Percentiles rank a stretch among this genome's conserved stretches.
These are phyloP conservation scores for Gadus chalcogrammus DNA, from an alignment of 2,113 vertebrate genomes.

Conservation along the genomic window DNA sequence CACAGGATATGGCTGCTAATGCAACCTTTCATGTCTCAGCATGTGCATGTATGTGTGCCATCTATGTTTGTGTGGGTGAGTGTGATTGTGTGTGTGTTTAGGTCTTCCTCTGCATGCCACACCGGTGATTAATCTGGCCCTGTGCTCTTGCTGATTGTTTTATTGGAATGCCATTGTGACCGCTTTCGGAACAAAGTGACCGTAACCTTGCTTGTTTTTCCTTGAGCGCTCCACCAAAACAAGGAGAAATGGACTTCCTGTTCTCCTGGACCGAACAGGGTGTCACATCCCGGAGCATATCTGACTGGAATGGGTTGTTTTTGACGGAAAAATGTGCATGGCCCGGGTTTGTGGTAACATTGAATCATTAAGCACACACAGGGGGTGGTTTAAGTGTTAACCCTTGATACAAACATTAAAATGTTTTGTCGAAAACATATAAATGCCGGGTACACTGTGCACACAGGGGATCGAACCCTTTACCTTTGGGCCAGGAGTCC, in stretches of 20 bases:
- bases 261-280: slow-evolving; percentile 36
- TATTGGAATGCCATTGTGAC: slow-evolving; percentile 57
- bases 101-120: slow-evolving; percentile 58
- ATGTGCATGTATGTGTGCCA: slow-evolving; percentile 31
- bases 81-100: slow-evolving; percentile 22
- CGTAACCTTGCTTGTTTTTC: slow-evolving; percentile 41
- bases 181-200: slow-evolving; percentile 48
- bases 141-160: slow-evolving; percentile 50
- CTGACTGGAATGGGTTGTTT: too few relatives aligned
- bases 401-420: too few relatives aligned
- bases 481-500: too few relatives aligned
- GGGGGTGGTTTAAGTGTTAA: too few relatives aligned
- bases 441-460: too few relatives aligned
- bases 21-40: slow-evolving; percentile 59
- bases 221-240: slow-evolving; percentile 34
- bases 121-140: slow-evolving; percentile 67
- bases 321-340: too few relatives aligned
- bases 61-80: too few relatives aligned
- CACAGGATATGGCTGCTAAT: slow-evolving; percentile 66
- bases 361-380: too few relatives aligned
- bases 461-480: too few relatives aligned
- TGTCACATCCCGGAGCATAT: slow-evolving; percentile 38
- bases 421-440: too few relatives aligned
- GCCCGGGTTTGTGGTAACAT: too few relatives aligned
- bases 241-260: slow-evolving; percentile 42